Evolutionary conservation across 2,113 vertebrate species (phyloP).

Genomic region (Aplodontia rufa): DNA sequence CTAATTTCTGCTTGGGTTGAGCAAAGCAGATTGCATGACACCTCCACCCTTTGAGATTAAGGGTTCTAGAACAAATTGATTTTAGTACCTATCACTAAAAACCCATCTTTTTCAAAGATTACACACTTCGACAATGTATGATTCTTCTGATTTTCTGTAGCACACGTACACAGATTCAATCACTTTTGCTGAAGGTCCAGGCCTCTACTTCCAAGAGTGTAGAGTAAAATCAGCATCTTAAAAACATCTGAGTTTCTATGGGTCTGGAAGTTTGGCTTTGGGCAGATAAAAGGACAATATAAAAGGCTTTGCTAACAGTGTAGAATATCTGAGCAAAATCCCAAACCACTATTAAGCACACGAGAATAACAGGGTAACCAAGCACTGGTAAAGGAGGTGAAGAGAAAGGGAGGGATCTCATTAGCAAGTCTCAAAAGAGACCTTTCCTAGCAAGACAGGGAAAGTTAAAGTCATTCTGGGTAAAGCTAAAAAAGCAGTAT

Average conservation of each 20-base stretch:
- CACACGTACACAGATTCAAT: background rate
- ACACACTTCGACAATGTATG: background rate
- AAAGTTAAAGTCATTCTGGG: background rate
- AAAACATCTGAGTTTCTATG: background rate
- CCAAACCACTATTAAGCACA: background rate
- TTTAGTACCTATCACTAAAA: background rate
- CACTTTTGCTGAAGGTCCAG: fast-evolving
- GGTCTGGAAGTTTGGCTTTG: background rate
- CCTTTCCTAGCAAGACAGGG: background rate
- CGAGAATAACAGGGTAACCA: background rate
- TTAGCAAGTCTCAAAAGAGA: background rate
- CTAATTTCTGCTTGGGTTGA: background rate
- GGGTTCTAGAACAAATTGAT: background rate
- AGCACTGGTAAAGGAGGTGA: background rate
- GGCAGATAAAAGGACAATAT: background rate
- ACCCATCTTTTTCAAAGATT: background rate
- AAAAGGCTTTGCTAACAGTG: background rate
- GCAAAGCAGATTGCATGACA: background rate
- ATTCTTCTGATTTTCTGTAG: background rate
- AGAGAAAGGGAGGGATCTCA: background rate
- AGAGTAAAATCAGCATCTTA: background rate
- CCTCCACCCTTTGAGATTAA: background rate
- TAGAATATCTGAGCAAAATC: background rate
- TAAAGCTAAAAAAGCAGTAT: background rate
- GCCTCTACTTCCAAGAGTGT: fast-evolving